These are phyloP conservation scores for Rhizoglyphus robini DNA, from an alignment of 1,140 invertebrate genomes.

Conservation along the genomic window DNA sequence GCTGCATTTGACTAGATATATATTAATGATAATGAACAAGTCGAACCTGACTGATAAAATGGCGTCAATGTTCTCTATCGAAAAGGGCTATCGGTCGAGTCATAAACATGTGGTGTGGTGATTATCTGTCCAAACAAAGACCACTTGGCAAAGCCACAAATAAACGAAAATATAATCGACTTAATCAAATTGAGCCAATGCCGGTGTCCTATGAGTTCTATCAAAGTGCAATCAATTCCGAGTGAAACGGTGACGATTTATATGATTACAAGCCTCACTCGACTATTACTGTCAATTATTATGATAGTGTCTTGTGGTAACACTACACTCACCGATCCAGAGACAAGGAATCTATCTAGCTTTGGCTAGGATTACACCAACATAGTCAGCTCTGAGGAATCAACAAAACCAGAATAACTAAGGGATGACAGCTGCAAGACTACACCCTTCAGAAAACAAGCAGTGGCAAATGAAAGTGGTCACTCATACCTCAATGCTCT, in stretches of 20 bases:
- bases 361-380: no score
- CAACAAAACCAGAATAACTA: no score
- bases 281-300: constrained; percentile 7
- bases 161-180: constrained; percentile 2
- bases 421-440: no score
- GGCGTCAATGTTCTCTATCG: neutral
- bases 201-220: neutral
- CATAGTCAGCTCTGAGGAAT: no score
- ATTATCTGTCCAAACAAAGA: neutral
- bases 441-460: no score
- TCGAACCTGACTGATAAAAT: neutral
- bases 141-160: neutral
- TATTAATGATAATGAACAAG: neutral
- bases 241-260: constrained; percentile 10
- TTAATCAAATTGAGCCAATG: neutral
- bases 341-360: no score
- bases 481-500: no score
- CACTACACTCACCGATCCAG: neutral
- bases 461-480: no score
- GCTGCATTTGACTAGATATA: neutral
- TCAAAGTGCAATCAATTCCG: neutral
- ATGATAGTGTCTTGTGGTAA: neutral
- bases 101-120: neutral
- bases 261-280: neutral
- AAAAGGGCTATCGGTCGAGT: no score